Base-by-base conservation (phyloP, 2,888 invertebrate species). In the Pandemis corylana region DNA sequence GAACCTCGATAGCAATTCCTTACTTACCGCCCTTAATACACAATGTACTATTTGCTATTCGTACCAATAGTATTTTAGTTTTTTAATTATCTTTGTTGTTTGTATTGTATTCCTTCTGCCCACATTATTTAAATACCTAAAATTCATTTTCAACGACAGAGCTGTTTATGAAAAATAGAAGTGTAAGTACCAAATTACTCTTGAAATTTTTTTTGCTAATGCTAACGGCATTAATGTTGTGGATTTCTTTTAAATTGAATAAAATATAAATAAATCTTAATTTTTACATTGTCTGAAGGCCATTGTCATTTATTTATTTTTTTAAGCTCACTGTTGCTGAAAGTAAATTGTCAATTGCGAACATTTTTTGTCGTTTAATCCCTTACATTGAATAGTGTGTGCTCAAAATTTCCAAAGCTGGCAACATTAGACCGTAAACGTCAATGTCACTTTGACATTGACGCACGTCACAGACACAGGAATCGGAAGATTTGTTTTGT, bases 131-230 rank as follows among this genome's bases (percentile, higher is more conserved):
- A 44, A 44, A 44, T 44, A 44, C 2, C 28, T 36, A 36, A 4
- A 36, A 36, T 36, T 36, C 2, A 4, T 36, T 36, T 36, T 36
- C 28, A 44, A 44, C 44, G 44, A 44, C 28, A 12, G n/a, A 13
- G 51, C n/a, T 51, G 49, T 7, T 15, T 28, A 59, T 28, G 20
- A 59, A 28, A 59, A 28, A 41, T 10, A 36, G 41, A 28, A 71
- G 1, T 41, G 28, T 15, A 68, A 36, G 36, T 68, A 73, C 73
- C 73, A 65, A 68, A 68, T 68, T n/a, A 56, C 64, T 56, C 68
- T 56, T 73, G 68, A 49, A 69, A 73, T 36, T 42, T 73, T 64
- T 64, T 46, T 41, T 44, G 28, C 15, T n/a, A 61, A 59, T 9
- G 42, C 53, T 42, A 68, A 56, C 46, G 20, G 56, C 68, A 73